Percentiles rank a stretch among this genome's conserved stretches.
phyloP scores from a whole-genome alignment of 2,888 invertebrate species.

The Gnatocerus cornutus region DNA sequence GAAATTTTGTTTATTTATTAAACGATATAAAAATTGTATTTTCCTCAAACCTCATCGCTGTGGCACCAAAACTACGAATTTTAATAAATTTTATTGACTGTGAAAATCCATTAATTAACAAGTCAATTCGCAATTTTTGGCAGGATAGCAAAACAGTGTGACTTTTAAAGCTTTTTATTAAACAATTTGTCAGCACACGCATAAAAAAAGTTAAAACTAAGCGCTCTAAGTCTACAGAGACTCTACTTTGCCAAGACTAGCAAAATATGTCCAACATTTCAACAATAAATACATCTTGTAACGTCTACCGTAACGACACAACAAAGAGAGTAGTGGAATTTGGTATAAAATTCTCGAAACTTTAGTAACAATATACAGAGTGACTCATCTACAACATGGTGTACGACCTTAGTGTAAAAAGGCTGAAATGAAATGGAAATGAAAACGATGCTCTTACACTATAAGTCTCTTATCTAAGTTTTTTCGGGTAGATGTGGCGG shows the following conservation, averaged over 20 bases:
- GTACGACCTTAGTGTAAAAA: slow-evolving; percentile 41
- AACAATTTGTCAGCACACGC: slow-evolving; percentile 40
- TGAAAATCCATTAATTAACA: too few species aligned
- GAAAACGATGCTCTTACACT: slow-evolving; percentile 29
- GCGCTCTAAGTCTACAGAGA: slow-evolving; percentile 16
- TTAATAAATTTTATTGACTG: too few species aligned
- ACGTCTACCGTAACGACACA: slow-evolving; percentile 17
- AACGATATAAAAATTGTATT: too few species aligned
- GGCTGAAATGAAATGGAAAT: slow-evolving; percentile 8
- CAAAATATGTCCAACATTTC: slow-evolving; percentile 31
- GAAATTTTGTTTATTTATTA: too few species aligned
- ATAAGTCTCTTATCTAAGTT: slow-evolving; percentile 35
- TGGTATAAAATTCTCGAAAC: slow-evolving; percentile 43
- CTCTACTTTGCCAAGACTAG: slow-evolving; percentile 32
- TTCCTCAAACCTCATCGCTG: too few species aligned
- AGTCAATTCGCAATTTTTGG: too few species aligned
- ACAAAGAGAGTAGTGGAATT: slow-evolving; percentile 18
- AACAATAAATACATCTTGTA: slow-evolving; percentile 36
- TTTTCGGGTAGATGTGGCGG: slow-evolving; percentile 50
- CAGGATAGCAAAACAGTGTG: too few species aligned
- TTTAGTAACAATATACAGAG: slow-evolving; percentile 35
- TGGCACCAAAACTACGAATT: too few species aligned
- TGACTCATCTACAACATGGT: slow-evolving; percentile 39
- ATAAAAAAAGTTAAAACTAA: slow-evolving; percentile 44
- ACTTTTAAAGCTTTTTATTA: slow-evolving; percentile 43